Evolutionary conservation across 2,888 invertebrate genomes (phyloP).

Genomic region (Dryomyza anilis): DNA sequence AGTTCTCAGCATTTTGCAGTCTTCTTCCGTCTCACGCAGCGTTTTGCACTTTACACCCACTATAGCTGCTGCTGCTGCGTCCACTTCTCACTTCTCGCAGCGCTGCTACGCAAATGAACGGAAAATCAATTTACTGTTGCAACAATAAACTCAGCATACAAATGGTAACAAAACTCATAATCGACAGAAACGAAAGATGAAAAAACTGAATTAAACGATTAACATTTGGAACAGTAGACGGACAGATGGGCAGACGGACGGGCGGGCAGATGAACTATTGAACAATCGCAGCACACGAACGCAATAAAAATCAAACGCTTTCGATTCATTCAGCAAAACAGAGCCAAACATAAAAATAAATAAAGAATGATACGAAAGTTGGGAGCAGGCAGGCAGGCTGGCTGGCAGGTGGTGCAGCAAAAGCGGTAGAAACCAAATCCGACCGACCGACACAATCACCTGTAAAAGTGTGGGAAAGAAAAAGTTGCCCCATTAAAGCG

Average conservation of each 20-base stretch:
- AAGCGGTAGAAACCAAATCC: neutral
- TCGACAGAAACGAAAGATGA: too few species aligned
- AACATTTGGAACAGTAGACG: neutral
- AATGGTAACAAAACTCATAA: too few species aligned
- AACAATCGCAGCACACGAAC: neutral
- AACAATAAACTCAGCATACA: slow-evolving; percentile 14
- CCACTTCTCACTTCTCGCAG: neutral
- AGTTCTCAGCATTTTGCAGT: neutral
- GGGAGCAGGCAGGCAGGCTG: too few species aligned
- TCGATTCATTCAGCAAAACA: neutral
- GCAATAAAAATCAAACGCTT: slow-evolving; percentile 4
- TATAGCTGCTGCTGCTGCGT: neutral
- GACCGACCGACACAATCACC: slow-evolving; percentile 2
- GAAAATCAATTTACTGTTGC: slow-evolving; percentile 27
- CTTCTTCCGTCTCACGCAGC: too few species aligned
- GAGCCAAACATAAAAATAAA: neutral
- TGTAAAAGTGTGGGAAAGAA: slow-evolving; percentile 57
- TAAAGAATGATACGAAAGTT: neutral
- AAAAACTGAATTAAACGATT: slow-evolving; percentile 19
- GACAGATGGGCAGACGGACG: slow-evolving; percentile 15
- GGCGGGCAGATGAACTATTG: slow-evolving; percentile 4
- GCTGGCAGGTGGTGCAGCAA: too few species aligned
- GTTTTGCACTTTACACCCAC: too few species aligned
- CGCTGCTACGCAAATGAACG: slow-evolving; percentile 2
- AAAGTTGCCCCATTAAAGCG: slow-evolving; percentile 34